phyloP scores from a whole-genome alignment of 1,140 invertebrate species.

The Schlechtendalia chinensis region DNA sequence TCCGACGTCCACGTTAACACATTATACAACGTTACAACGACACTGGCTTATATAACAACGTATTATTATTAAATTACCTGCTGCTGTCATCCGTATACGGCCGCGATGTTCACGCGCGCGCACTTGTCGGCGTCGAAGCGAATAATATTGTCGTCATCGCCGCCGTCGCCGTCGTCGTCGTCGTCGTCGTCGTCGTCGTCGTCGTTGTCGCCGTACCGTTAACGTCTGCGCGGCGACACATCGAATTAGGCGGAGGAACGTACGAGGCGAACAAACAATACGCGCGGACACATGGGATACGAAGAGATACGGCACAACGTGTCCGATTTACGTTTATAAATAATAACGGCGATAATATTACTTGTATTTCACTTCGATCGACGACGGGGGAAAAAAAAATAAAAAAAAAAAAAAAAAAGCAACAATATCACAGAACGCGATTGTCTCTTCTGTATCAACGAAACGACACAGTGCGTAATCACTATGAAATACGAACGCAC shows the following conservation, averaged over 20 bases:
- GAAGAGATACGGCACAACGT: no score
- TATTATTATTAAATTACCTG: constrained; percentile 5
- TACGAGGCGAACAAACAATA: no score
- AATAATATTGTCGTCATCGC: neutral
- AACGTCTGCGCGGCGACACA: neutral
- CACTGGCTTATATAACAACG: neutral
- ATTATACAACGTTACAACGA: neutral
- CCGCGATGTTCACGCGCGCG: constrained; percentile 1
- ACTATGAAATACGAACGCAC: no score
- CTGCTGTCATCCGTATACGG: neutral
- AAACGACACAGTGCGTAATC: no score
- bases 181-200: constrained; percentile 3
- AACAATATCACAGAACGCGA: no score
- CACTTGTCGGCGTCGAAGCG: neutral
- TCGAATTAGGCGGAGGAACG: no score
- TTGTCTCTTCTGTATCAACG: no score
- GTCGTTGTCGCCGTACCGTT: neutral
- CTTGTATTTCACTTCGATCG: no score
- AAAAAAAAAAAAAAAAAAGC: neutral
- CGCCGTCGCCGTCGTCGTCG: constrained; percentile 1
- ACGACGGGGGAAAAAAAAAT: neutral
- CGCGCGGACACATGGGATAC: no score
- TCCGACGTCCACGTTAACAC: no score
- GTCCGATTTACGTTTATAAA: no score
- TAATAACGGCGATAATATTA: no score